Conservation (phyloP, 2,797 vertebrate genomes). For the Acipenser ruthenus region DNA sequence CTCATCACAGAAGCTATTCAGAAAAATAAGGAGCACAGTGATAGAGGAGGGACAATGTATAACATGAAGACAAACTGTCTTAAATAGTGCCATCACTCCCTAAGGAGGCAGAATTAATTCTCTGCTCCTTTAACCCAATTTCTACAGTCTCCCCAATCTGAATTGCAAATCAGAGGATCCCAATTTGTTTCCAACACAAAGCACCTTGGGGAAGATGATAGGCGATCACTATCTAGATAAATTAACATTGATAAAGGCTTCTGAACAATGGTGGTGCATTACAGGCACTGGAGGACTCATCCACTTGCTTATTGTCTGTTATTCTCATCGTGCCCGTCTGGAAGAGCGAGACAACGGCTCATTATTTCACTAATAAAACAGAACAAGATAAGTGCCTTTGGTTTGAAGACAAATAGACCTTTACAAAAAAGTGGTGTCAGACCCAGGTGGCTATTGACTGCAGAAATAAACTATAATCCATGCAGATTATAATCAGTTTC, state of each 20-base stretch:
- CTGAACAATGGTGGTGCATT: not conserved
- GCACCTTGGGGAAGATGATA: not conserved
- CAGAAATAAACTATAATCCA: no score
- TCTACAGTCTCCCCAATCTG: not conserved
- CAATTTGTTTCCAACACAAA: not conserved
- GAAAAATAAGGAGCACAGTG: conserved; percentile 30
- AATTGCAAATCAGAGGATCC: conserved; percentile 2
- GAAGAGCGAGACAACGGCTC: not conserved
- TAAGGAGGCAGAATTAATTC: conserved; percentile 52
- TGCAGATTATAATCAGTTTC: no score
- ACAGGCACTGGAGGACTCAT: not conserved
- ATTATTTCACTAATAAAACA: not conserved
- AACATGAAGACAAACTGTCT: conserved; percentile 51
- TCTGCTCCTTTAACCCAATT: conserved; percentile 22
- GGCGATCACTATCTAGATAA: not conserved
- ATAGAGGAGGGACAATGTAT: conserved; percentile 31
- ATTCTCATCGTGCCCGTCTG: not conserved
- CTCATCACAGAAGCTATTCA: not conserved
- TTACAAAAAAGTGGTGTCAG: not conserved
- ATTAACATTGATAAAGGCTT: not conserved
- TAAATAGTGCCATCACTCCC: conserved; percentile 57
- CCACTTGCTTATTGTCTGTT: not conserved
- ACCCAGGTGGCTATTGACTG: not conserved
- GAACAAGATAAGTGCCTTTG: not conserved
- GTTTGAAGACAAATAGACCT: not conserved